Base-by-base conservation (phyloP, 2,888 invertebrate species). In the Neoscelio sp. region DNA sequence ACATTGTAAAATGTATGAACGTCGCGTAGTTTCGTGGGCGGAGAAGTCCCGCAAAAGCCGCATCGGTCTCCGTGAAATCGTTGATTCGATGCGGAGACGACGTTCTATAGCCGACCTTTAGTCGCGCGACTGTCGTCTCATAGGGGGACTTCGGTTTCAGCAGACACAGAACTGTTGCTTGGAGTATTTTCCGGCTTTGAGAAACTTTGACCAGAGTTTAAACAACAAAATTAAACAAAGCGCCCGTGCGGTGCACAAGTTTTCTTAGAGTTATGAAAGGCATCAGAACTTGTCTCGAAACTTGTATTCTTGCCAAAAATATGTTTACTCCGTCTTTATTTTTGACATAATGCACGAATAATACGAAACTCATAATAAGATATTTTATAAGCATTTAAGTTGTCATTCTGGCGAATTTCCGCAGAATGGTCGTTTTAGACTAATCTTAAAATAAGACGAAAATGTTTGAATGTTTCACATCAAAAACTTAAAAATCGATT, bases 51-150 rank as follows among this genome's bases (percentile, higher is more conserved):
- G 89, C 89, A 88, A 90, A 89, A 88, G 89, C 88, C 89, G 87
- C 88, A 87, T 89, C 89, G 88, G 87, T 87, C 87, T 80, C 86
- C 89, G 89, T 90, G 89, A 90, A 90, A 90, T 90, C 87, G 87
- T 79, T 84, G 85, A 90, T 90, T 90, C 89, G 90, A 84, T 83
- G 85, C 88, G 87, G 85, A 84, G 85, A 88, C 85, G 86, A 86
- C 76, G 85, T 86, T 89, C 87, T 86, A 88, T 87, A 84, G 78
- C 23, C 79, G 78, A 78, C 71, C 83, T 82, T 78, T 68, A 83
- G 84, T 85, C 86, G 86, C 87, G 87, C 85, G 89, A 86, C 87
- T 83, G 76, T 80, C 80, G 82, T 80, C 82, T 82, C 81, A 28
- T 46, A 50, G 38, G 30, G 62, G 56, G 28, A 68, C 68, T 76